Conservation (phyloP, 2,888 invertebrate genomes). For the Lepidochitona cinerea region DNA sequence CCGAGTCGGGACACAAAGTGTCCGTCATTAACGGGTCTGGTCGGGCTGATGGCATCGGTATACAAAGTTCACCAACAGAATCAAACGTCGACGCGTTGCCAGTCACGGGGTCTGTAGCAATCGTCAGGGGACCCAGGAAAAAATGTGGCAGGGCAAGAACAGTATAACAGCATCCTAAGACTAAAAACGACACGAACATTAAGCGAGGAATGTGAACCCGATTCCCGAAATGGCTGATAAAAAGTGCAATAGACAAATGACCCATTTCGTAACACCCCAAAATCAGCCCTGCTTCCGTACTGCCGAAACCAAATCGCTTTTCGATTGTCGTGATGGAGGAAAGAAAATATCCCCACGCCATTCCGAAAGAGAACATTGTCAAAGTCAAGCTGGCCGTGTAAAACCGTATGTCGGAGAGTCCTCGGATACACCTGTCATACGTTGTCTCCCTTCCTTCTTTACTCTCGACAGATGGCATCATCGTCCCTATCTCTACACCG, state of each 20-base stretch:
- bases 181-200: neutral
- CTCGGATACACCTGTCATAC: neutral
- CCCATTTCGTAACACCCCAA: slow-evolving; percentile 2
- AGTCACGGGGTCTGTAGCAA: neutral
- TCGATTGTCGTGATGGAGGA: neutral
- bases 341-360: neutral
- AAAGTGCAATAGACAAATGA: neutral
- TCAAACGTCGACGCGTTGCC: neutral
- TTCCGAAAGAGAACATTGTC: neutral
- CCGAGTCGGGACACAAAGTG: neutral
- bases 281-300: neutral
- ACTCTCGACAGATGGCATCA: neutral
- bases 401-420: neutral
- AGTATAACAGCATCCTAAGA: neutral
- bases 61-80: neutral
- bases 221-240: slow-evolving; percentile 8
- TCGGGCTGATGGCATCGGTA: neutral
- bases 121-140: neutral
- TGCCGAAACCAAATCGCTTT: slow-evolving; percentile 1
- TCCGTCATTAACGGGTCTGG: neutral
- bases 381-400: neutral
- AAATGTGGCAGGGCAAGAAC: neutral
- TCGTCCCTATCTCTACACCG: neutral
- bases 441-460: neutral
- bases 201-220: slow-evolving; percentile 2